These are phyloP conservation scores for Coracias cyanogaster DNA, from an alignment of 2,797 vertebrate species.

Conservation along the genomic window DNA sequence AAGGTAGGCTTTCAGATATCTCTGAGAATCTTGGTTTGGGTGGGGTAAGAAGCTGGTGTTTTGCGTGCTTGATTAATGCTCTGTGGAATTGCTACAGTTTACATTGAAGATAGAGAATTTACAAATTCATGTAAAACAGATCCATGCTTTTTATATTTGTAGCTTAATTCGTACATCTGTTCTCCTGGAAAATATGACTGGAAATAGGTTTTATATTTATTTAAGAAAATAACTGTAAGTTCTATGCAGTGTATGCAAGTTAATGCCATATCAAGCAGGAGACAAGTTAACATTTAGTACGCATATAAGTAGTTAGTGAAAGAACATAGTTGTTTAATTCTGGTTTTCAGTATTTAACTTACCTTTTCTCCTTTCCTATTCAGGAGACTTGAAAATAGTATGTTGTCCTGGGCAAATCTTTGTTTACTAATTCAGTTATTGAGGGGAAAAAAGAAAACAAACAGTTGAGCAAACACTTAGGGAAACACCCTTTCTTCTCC, in stretches of 20 bases:
- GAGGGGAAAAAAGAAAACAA: background rate
- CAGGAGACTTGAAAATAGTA: background rate
- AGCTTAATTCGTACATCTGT: background rate
- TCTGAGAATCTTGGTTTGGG: background rate
- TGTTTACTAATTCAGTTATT: background rate
- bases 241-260: background rate
- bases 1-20: conserved; percentile 87
- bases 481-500: background rate
- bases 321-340: background rate
- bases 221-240: background rate
- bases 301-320: background rate
- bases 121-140: background rate
- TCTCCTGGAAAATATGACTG: background rate
- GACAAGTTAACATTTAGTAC: background rate
- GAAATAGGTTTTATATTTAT: background rate
- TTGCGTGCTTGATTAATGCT: background rate
- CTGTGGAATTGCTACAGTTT: background rate
- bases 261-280: background rate
- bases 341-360: background rate
- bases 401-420: background rate
- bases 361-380: background rate
- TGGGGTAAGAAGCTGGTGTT: background rate
- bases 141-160: background rate
- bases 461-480: background rate
- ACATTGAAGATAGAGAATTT: background rate